phyloP scores from a whole-genome alignment of 2,113 vertebrate species.

The Vanacampus margaritifer region DNA sequence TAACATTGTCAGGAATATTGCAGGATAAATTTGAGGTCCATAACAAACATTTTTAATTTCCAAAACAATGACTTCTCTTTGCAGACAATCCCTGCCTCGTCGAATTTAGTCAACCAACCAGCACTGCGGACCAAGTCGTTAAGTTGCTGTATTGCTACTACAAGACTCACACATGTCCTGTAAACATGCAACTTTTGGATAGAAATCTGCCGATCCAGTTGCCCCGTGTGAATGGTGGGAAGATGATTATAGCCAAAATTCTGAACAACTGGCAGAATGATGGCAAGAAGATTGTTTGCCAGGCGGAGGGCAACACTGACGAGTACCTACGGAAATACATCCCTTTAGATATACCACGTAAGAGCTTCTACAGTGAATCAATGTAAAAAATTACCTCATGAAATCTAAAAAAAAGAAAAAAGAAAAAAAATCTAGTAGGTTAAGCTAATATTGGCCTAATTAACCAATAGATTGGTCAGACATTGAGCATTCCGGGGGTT shows the following conservation, averaged over 20 bases:
- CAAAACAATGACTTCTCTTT: conserved; percentile 1
- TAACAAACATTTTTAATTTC: background rate
- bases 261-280: conserved; percentile 27
- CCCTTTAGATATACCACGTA: conserved; percentile 51
- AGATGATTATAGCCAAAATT: background rate
- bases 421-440: too few species aligned
- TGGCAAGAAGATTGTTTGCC: conserved; percentile 44
- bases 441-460: too few species aligned
- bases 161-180: conserved; percentile 3
- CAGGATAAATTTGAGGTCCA: background rate
- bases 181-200: background rate
- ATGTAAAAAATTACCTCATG: too few species aligned
- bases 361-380: conserved; percentile 19
- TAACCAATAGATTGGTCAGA: too few species aligned
- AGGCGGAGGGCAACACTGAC: background rate
- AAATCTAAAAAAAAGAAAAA: too few species aligned
- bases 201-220: accelerated
- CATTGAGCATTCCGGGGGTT: too few species aligned
- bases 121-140: accelerated
- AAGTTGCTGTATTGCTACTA: conserved; percentile 45
- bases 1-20: too few species aligned
- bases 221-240: accelerated
- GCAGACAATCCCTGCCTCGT: conserved; percentile 62
- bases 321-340: conserved; percentile 12
- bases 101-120: conserved; percentile 11